phyloP scores from a whole-genome alignment of 2,113 vertebrate genomes.

The Crocuta crocuta region DNA sequence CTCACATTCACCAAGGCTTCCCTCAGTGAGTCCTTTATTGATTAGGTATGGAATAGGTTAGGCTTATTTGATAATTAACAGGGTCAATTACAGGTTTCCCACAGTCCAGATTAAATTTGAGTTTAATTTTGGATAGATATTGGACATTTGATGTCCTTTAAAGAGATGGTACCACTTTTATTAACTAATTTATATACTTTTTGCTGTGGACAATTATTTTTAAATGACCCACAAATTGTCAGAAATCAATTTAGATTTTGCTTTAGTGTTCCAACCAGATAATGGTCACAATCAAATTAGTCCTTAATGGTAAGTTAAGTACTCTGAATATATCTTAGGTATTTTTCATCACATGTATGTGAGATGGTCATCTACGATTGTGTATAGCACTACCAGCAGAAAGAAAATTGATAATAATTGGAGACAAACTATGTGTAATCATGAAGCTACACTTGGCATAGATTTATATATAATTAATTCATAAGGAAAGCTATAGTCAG shows the following conservation, averaged over 20 bases:
- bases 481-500: background rate
- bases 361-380: background rate
- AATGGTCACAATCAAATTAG: slow-evolving; percentile 9
- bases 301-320: background rate
- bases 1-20: background rate
- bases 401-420: background rate
- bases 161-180: background rate
- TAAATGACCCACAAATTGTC: slow-evolving; percentile 24
- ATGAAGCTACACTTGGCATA: background rate
- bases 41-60: slow-evolving; percentile 2
- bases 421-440: background rate
- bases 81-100: slow-evolving; percentile 15
- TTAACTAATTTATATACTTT: slow-evolving; percentile 32
- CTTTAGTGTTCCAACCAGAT: slow-evolving; percentile 21
- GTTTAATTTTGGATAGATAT: slow-evolving; percentile 23
- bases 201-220: slow-evolving; percentile 50
- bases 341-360: background rate
- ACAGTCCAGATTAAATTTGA: slow-evolving; percentile 29
- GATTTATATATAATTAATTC: background rate
- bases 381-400: background rate
- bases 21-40: background rate
- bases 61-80: slow-evolving; percentile 55
- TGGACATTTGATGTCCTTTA: background rate
- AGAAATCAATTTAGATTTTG: slow-evolving; percentile 40
- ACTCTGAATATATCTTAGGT: background rate